Evolutionary conservation across 2,113 vertebrate genomes (phyloP), one percentile per base, ranked within the genome.

Genomic region (Junco hyemalis): DNA sequence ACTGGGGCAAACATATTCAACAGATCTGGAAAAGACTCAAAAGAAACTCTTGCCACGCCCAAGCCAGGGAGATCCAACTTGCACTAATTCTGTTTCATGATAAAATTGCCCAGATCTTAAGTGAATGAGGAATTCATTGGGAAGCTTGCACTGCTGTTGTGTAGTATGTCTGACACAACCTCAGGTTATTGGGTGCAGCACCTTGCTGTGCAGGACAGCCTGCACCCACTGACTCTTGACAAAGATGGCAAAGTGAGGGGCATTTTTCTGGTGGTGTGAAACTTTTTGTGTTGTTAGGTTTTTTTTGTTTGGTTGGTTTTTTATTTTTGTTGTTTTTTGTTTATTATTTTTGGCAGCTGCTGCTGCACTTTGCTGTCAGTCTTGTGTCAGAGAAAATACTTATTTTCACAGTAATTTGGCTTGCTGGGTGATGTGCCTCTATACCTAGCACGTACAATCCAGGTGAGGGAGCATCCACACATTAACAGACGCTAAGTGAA

Each of bases 101-200:
- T 70, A 64, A 90, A 63, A 21, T 15, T 24, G 47, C n/a, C 2
- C 1, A 6, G 20, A 31, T 65, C 33, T 28, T 17, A 51, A 26
- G 29, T 20, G 22, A 74, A 20, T 0, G 1, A 66, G 25, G 26
- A 59, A 19, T 81, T 86, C 15, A 40, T 11, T 31, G 35, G 31
- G 36, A 77, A 83, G 36, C 19, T 19, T 54, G 45, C 1, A 1
- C 13, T 72, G 40, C 31, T 42, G n/a, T 45, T 35, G 33, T 4
- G 9, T 25, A 15, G 31, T 40, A 3, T 0, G 0, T 36, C 19
- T 63, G 28, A 70, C 26, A 24, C 26, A 22, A 25, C 38, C n/a
- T 60, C 29, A 44, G 16, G 36, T 59, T 60, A 35, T 2, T 4
- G 2, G 9, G 14, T 60, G 6, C 33, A 38, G 18, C 40, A 59